These are phyloP conservation scores for Sebastes cheni DNA, from an alignment of 2,797 vertebrate species.

Conservation along the genomic window DNA sequence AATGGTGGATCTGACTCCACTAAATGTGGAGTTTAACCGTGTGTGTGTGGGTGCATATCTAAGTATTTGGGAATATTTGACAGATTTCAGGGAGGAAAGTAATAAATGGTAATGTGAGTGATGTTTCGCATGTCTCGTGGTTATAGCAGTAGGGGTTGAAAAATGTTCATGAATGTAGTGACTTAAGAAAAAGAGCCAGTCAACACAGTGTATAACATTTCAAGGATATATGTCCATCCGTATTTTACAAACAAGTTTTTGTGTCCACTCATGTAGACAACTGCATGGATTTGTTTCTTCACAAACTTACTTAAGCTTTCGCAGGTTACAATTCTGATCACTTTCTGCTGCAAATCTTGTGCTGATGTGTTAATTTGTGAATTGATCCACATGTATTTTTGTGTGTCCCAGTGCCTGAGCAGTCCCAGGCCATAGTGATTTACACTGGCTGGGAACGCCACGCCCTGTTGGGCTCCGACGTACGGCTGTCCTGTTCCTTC, in stretches of 20 bases:
- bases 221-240: background rate
- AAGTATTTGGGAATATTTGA: background rate
- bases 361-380: background rate
- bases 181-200: background rate
- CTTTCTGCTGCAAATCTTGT: background rate
- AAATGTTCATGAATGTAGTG: background rate
- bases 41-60: background rate
- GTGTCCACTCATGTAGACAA: background rate
- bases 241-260: background rate
- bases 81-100: background rate
- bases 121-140: background rate
- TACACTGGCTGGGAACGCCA: constrained; percentile 86
- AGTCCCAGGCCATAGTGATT: constrained; percentile 78
- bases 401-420: constrained; percentile 73
- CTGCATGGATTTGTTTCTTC: background rate
- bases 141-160: background rate
- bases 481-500: constrained; percentile 85
- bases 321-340: background rate
- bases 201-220: too few relatives aligned
- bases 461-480: constrained; percentile 79
- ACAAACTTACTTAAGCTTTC: background rate
- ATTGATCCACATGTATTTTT: background rate
- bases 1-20: constrained; percentile 9
- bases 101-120: background rate
- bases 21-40: constrained; percentile 29